Evolutionary conservation across 1,140 invertebrate genomes (phyloP), one percentile per base, ranked within the genome.

Genomic region (Sipha flava): DNA sequence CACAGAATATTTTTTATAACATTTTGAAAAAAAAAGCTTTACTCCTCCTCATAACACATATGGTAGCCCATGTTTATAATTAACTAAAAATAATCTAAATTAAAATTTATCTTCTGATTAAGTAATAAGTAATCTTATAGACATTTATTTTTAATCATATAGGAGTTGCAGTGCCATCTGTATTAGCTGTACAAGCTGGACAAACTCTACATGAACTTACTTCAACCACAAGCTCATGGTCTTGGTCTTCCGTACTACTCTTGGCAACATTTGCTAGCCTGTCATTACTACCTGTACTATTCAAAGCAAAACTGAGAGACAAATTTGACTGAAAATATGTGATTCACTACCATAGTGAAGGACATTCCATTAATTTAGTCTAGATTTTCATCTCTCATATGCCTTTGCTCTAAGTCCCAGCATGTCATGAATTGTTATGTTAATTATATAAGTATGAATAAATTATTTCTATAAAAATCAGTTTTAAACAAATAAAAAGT

Each of bases 161-260:
- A 89, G 97, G 98, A 83, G 98, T 99, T 3, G 97, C 95, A 3
- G 97, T 98, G 64, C 98, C 98, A 43, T 98, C 97, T 5, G 95
- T 99, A 86, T 91, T 99, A 2, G 96, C 95, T 1, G 98, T 99
- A 83, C 96, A 99, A 88, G 96, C 96, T 52, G 98, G 98, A 23
- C 96, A 95, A 84, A 99, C 97, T 1, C 87, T 99, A 23, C 93
- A 99, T 82, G 91, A 95, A 81, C 88, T 99, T 84, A 94, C 95
- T 3, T 95, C 94, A 9, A 95, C 95, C 0, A 91, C 91, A 82
- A 94, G 95, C 83, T 92, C 95, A 6, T 92, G 97, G 86, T 97
- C 96, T 0, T 95, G 92, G 91, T 92, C 89, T 10, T 97, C 95
- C 31, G 88, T 98, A 34, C 85, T 90, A 7, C 85, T 96, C 10